Conservation (phyloP, 2,113 vertebrate genomes). For the Triplophysa rosa region DNA sequence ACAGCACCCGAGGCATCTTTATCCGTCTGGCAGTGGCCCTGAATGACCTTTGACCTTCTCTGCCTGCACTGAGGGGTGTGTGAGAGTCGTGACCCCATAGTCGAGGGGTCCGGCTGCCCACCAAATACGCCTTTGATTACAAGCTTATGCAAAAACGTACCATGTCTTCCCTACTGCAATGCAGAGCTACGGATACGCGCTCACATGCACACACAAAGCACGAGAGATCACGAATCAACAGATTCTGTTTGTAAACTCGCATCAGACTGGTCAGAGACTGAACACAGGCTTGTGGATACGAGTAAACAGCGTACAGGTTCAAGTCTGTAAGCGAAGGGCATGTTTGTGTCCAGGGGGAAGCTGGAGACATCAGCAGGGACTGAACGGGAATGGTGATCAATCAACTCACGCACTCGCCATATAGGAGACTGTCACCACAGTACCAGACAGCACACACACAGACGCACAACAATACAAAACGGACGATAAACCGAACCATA, state of each 20-base stretch:
- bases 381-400: slow-evolving; percentile 77
- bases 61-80: slow-evolving; percentile 72
- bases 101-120: slow-evolving; percentile 68
- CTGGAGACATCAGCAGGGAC: slow-evolving; percentile 77
- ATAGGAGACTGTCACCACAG: slow-evolving; percentile 28
- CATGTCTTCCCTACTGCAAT: slow-evolving; percentile 48
- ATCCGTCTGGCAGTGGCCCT: slow-evolving; percentile 68
- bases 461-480: slow-evolving; percentile 22
- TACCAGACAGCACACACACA: slow-evolving; percentile 42
- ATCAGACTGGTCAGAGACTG: slow-evolving; percentile 21
- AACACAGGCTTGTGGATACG: background rate
- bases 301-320: slow-evolving; percentile 59
- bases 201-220: background rate
- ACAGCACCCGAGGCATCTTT: slow-evolving; percentile 50
- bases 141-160: slow-evolving; percentile 61
- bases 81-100: slow-evolving; percentile 72
- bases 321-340: slow-evolving; percentile 57
- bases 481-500: slow-evolving; percentile 22
- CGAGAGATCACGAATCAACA: background rate
- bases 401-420: slow-evolving; percentile 63
- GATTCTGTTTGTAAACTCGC: slow-evolving; percentile 20
- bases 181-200: slow-evolving; percentile 18
- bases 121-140: slow-evolving; percentile 74
- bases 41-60: slow-evolving; percentile 66
- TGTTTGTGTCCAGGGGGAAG: slow-evolving; percentile 46